Base-by-base conservation (phyloP, 2,113 vertebrate species). In the Sminthopsis crassicaudata region DNA sequence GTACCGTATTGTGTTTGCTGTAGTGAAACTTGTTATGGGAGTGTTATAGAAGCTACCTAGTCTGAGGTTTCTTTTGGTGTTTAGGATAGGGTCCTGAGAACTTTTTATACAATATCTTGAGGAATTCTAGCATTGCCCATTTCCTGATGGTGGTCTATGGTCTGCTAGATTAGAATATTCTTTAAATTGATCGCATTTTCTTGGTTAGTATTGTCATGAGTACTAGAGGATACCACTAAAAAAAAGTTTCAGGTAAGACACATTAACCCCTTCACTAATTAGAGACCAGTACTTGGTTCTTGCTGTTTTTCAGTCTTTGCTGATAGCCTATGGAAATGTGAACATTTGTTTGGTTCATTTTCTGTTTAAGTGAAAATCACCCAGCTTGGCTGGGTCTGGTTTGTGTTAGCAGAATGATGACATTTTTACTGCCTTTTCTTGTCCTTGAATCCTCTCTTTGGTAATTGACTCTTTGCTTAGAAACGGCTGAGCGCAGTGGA, bases 191-290 rank as follows among this genome's bases (percentile, higher is more conserved):
- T 42, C 3, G 57, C 0, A 1, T 95, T 30, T 97, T 95, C 92
- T 92, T 96, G 90, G 91, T 93, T 96, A 90, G 67, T 88, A 97
- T 97, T 97, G 97, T 97, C 98, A 97, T 97, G 97, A 97, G 96
- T 97, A 97, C 96, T 97, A 96, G 97, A 97, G 98, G 97, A 98
- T 97, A 98, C 97, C 97, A 97, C 97, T 97, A 97, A 96, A 97
- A 97, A 97, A 97, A 97, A 96, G 95, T 94, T 97, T 95, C 96
- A 97, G 97, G 96, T 97, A 97, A 98, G 97, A 97, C 96, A 95
- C 95, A 96, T 96, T 97, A 97, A 95, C 95, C 91, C 88, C 96
- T 96, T 96, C 94, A 95, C 50, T 55, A 97, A 96, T 96, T 91
- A 97, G 94, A 97, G 95, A 91, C 93, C 54, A 94, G 95, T 91